phyloP scores from a whole-genome alignment of 2,888 invertebrate species.

The Hoplodrina ambigua region DNA sequence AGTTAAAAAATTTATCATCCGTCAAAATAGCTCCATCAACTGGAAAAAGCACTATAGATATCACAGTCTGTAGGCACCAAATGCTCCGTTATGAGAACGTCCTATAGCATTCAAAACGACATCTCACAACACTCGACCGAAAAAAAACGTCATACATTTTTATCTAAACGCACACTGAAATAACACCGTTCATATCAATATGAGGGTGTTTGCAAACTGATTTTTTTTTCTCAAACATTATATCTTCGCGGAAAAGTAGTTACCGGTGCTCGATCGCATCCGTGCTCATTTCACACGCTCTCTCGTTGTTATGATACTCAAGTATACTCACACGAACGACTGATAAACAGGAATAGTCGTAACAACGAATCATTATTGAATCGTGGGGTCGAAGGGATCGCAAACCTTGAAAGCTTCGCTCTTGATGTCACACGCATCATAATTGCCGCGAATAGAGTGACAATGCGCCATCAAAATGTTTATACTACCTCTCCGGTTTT shows the following conservation, averaged over 20 bases:
- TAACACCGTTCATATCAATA: slow-evolving; percentile 63
- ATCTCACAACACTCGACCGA: slow-evolving; percentile 46
- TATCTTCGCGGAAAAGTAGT: slow-evolving; percentile 87
- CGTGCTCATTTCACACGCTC: slow-evolving; percentile 79
- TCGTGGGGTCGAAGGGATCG: slow-evolving; percentile 77
- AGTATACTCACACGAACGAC: slow-evolving; percentile 61
- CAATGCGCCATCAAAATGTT: slow-evolving; percentile 66
- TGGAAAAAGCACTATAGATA: slow-evolving; percentile 11
- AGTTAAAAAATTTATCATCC: background rate
- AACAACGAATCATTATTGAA: slow-evolving; percentile 81
- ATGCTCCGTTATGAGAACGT: slow-evolving; percentile 20
- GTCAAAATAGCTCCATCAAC: slow-evolving; percentile 6
- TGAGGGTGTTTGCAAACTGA: slow-evolving; percentile 50
- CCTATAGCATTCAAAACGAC: slow-evolving; percentile 37
- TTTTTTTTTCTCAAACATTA: slow-evolving; percentile 80
- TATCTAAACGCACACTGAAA: slow-evolving; percentile 64
- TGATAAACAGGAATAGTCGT: slow-evolving; percentile 70
- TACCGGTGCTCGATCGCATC: slow-evolving; percentile 87
- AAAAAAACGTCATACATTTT: slow-evolving; percentile 60
- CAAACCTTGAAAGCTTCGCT: slow-evolving; percentile 40
- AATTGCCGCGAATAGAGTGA: slow-evolving; percentile 69
- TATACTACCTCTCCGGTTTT: slow-evolving; percentile 63
- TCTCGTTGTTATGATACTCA: slow-evolving; percentile 65
- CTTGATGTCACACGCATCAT: slow-evolving; percentile 59
- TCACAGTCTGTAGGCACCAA: slow-evolving; percentile 17